Evolutionary conservation across 2,797 vertebrate species (phyloP).

Genomic region (Chiroxiphia lanceolata): DNA sequence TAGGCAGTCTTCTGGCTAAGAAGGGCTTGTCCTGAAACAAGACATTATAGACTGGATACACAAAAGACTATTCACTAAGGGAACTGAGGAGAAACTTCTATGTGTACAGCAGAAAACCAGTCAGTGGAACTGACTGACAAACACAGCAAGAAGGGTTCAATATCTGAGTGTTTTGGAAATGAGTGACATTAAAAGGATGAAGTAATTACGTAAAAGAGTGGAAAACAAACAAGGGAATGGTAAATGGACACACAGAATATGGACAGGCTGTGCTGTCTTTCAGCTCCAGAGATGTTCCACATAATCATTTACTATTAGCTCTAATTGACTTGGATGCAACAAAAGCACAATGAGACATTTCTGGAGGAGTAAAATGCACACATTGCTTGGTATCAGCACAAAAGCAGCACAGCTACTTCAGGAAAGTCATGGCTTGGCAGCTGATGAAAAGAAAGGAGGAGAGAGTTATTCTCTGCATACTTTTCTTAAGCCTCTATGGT

Average conservation of each 20-base stretch:
- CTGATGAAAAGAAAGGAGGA: background rate
- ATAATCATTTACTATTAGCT: slow-evolving; percentile 10
- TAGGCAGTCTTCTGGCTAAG: background rate
- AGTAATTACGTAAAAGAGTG: background rate
- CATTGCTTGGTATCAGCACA: background rate
- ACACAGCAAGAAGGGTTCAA: background rate
- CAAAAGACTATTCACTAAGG: background rate
- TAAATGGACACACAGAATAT: background rate
- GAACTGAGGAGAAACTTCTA: background rate
- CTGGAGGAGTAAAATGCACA: background rate
- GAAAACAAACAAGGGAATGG: background rate
- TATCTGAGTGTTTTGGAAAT: background rate
- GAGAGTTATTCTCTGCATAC: background rate
- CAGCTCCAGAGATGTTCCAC: background rate
- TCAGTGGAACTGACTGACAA: background rate
- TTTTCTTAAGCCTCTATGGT: background rate
- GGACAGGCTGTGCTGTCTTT: background rate
- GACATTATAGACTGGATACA: background rate
- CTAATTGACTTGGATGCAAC: slow-evolving; percentile 13
- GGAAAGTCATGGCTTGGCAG: slow-evolving; percentile 6
- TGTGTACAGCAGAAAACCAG: background rate
- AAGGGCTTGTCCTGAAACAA: background rate
- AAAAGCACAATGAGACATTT: slow-evolving; percentile 22
- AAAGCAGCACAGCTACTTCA: background rate
- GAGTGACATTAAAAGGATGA: background rate